A percentile compares a stretch with the other conserved stretches of the same genome.
These are phyloP conservation scores for Syritta pipiens DNA, from an alignment of 2,888 invertebrate species.

Conservation along the genomic window DNA sequence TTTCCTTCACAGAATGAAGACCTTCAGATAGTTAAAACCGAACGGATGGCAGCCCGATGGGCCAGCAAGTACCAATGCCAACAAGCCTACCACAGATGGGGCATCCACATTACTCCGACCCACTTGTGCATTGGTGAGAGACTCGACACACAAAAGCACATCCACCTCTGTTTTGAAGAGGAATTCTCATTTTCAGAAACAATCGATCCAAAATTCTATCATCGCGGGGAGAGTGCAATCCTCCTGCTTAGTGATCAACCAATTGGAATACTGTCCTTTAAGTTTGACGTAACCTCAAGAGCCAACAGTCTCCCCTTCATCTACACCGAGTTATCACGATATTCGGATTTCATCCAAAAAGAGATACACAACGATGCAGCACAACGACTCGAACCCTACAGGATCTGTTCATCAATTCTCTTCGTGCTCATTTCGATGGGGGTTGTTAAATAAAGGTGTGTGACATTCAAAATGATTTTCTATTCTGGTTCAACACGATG, in stretches of 20 bases:
- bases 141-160: too few species aligned
- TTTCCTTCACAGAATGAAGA: conserved; percentile 1
- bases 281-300: conserved; percentile 17
- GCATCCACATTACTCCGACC: not conserved
- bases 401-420: conserved; percentile 24
- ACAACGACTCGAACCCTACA: not conserved
- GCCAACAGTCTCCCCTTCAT: conserved; percentile 16
- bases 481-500: not conserved
- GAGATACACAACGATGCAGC: conserved; percentile 11
- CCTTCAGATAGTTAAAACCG: not conserved
- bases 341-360: conserved; percentile 15
- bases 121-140: conserved; percentile 35
- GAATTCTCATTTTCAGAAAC: not conserved
- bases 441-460: conserved; percentile 10
- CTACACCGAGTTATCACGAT: conserved; percentile 18
- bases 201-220: not conserved
- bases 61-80: conserved; percentile 9
- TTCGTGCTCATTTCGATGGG: conserved; percentile 21
- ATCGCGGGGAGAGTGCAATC: conserved; percentile 26
- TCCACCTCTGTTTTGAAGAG: not conserved
- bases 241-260: conserved; percentile 16
- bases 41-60: conserved; percentile 1
- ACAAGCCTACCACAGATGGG: conserved; percentile 24
- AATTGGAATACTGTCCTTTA: conserved; percentile 20
- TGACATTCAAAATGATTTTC: not conserved